A percentile compares a stretch with the other conserved stretches of the same genome.
phyloP scores from a whole-genome alignment of 2,113 vertebrate species.

The Carollia perspicillata region DNA sequence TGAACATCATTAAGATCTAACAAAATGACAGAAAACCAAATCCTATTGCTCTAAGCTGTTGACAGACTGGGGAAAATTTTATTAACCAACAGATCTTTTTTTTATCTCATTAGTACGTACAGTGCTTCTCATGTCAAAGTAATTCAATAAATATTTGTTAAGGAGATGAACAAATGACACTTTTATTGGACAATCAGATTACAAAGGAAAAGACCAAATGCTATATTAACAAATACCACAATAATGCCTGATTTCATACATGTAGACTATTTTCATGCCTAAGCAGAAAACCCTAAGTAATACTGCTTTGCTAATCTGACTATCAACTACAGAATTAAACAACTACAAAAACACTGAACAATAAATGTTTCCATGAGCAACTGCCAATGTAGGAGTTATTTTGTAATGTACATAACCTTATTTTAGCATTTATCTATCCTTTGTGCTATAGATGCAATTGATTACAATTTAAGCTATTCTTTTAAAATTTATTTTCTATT shows the following conservation, averaged over 20 bases:
- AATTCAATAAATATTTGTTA: not conserved
- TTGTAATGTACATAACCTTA: not conserved
- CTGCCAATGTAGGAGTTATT: not conserved
- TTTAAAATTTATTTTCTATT: no score
- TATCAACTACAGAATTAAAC: constrained; percentile 5
- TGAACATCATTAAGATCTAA: not conserved
- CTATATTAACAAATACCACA: not conserved
- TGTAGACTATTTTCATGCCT: not conserved
- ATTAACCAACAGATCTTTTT: not conserved
- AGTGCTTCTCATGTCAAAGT: not conserved
- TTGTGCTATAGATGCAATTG: not conserved
- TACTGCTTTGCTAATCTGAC: not conserved
- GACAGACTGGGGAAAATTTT: not conserved
- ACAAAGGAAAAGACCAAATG: not conserved
- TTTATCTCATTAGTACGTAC: not conserved
- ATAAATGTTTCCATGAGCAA: not conserved
- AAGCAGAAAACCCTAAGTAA: not conserved
- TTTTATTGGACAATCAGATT: not conserved
- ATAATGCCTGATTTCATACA: not conserved
- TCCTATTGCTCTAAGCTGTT: not conserved
- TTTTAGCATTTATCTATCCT: not conserved
- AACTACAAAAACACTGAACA: not conserved
- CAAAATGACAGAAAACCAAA: not conserved
- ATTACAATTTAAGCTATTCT: not conserved
- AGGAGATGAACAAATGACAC: constrained; percentile 20